Percentiles rank a stretch among this genome's conserved stretches.
phyloP scores from a whole-genome alignment of 1,140 invertebrate species.

The Heliconius nattereri region DNA sequence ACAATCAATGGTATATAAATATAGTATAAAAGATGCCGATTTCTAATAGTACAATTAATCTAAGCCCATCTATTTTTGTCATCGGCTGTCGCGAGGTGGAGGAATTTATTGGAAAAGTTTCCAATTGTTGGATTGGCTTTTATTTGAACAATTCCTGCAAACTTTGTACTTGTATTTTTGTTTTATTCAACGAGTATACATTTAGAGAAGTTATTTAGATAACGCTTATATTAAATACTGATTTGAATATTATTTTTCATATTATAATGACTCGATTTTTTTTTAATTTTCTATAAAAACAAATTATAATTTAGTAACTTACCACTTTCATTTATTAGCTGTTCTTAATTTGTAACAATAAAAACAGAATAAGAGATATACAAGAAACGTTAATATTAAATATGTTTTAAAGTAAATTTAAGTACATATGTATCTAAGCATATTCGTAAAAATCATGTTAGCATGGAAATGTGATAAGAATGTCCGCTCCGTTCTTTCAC shows the following conservation, averaged over 20 bases:
- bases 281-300: neutral
- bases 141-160: neutral
- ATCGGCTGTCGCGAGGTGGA: neutral
- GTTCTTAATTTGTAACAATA: neutral
- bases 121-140: neutral
- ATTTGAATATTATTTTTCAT: neutral
- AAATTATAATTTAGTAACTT: neutral
- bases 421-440: no score
- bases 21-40: neutral
- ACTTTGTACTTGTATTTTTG: constrained; percentile 7
- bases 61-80: neutral
- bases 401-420: no score
- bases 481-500: neutral
- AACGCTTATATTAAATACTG: neutral
- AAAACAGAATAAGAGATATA: neutral
- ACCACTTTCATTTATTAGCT: neutral
- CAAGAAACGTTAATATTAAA: no score
- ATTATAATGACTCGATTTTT: no score
- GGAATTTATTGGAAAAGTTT: constrained; percentile 12
- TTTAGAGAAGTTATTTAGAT: neutral
- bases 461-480: neutral
- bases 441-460: neutral
- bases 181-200: neutral
- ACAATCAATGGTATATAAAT: no score
- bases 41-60: neutral